These are phyloP conservation scores for Temnothorax rugatulus DNA, from an alignment of 2,888 invertebrate genomes.

Conservation along the genomic window DNA sequence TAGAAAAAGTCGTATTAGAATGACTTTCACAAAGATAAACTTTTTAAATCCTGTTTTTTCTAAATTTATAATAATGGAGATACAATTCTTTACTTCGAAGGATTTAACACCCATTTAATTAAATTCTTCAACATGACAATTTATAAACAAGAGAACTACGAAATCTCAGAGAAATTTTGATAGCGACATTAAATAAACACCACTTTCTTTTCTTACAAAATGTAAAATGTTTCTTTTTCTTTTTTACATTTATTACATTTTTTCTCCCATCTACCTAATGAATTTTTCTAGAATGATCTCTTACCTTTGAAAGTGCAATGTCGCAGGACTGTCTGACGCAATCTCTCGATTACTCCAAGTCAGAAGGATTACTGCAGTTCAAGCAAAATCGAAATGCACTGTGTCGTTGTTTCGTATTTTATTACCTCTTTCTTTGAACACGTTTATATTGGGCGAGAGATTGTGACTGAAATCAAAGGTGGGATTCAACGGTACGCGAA, in stretches of 20 bases:
- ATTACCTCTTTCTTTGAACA: not conserved
- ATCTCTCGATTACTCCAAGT: not conserved
- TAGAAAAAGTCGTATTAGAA: no score
- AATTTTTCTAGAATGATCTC: not conserved
- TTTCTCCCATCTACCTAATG: not conserved
- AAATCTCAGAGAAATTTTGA: not conserved
- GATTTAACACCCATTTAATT: no score
- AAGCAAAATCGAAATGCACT: not conserved
- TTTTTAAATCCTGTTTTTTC: no score
- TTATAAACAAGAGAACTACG: not conserved
- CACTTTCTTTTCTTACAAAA: not conserved
- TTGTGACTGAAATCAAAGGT: not conserved
- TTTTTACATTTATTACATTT: no score
- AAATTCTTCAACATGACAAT: not conserved
- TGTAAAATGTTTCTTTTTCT: not conserved
- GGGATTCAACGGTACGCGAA: not conserved
- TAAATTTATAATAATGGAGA: no score
- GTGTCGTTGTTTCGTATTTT: not conserved
- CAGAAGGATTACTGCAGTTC: not conserved
- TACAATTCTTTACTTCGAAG: no score
- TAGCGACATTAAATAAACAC: not conserved
- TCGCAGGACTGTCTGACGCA: not conserved
- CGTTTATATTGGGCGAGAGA: not conserved
- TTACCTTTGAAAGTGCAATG: not conserved
- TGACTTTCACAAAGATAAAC: no score